These are phyloP conservation scores for Philotrypesis tridentata DNA, from an alignment of 1,140 invertebrate species.

Conservation along the genomic window DNA sequence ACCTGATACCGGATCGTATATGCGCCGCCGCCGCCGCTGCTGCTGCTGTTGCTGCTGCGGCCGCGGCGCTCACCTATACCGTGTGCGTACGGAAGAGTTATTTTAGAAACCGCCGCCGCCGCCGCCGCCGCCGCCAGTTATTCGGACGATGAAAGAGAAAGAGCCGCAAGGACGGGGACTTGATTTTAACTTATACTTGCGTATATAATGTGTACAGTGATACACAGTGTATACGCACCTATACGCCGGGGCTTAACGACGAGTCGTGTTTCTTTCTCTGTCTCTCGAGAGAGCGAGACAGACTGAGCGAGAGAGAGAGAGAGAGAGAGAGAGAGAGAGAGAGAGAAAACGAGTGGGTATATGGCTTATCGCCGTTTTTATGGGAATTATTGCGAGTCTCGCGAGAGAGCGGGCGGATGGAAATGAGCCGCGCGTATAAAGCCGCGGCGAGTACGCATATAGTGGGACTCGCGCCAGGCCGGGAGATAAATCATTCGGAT, in stretches of 20 bases:
- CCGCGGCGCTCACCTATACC: conserved; percentile 22
- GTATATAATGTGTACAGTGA: no score
- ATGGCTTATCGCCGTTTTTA: conserved; percentile 13
- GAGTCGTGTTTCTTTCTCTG: no score
- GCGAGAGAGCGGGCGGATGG: background rate
- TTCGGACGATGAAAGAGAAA: conserved; percentile 36
- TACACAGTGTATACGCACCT: no score
- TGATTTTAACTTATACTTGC: no score
- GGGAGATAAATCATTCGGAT: background rate
- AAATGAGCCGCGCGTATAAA: background rate
- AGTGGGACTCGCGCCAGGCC: no score
- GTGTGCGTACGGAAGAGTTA: conserved; percentile 54
- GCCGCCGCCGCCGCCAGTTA: conserved; percentile 8
- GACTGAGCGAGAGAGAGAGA: background rate
- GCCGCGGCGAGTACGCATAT: no score
- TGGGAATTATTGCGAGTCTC: background rate
- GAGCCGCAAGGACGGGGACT: conserved; percentile 22
- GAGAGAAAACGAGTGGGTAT: no score
- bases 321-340: background rate
- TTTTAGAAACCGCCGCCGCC: conserved; percentile 38
- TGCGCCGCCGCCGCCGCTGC: no score
- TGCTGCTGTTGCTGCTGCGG: no score
- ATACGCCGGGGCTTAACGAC: no score
- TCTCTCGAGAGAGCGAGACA: no score
- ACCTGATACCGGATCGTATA: conserved; percentile 68